Base-by-base conservation (phyloP, 2,113 vertebrate genomes). In the Macroglossus sobrinus region DNA sequence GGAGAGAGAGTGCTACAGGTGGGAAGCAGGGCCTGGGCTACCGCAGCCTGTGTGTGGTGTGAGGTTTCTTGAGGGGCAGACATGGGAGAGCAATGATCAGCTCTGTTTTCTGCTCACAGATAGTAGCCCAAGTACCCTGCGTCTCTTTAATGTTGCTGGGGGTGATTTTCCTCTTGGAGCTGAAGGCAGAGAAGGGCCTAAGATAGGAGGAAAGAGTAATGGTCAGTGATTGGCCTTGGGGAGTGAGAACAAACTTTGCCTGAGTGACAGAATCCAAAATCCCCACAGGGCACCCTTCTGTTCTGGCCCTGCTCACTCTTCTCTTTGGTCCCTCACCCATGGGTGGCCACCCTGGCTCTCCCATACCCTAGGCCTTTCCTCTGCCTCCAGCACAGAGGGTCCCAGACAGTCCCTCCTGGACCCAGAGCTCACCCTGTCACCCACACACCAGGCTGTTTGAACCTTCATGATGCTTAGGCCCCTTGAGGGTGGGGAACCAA, bases 81-180 rank as follows among this genome's bases (percentile, higher is more conserved):
- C n/a, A 28, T 9, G 13, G 28, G 59, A 61, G 28, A 16, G 21
- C 14, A 4, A 8, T 30, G 33, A 59, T 7, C 0, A 1, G 68
- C 35, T 50, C 38, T 24, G n/a, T 13, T 72, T 40, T 81, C 85
- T 22, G 35, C 61, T 69, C 47, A 28, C 35, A n/a, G 1, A 24
- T 3, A 3, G 0, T 18, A 75, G 50, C 47, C 45, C 3, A 24
- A 53, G 40, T 1, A 4, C 7, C 11, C 21, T 1, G 30, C 0
- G 1, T 40, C 68, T 61, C 38, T 13, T 35, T 19, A 0, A 19
- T 33, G 40, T 57, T 11, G 0, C 4, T 2, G 0, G 0, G 13
- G 5, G 7, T 59, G 6, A 2, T 35, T 74, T 76, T 57, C 38
- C 35, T 66, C 38, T 10, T n/a, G 12, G 59, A 22, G 55, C 55